Evolutionary conservation across 2,888 invertebrate genomes (phyloP), one percentile per base, ranked within the genome.

Genomic region (Clitarchus hookeri): DNA sequence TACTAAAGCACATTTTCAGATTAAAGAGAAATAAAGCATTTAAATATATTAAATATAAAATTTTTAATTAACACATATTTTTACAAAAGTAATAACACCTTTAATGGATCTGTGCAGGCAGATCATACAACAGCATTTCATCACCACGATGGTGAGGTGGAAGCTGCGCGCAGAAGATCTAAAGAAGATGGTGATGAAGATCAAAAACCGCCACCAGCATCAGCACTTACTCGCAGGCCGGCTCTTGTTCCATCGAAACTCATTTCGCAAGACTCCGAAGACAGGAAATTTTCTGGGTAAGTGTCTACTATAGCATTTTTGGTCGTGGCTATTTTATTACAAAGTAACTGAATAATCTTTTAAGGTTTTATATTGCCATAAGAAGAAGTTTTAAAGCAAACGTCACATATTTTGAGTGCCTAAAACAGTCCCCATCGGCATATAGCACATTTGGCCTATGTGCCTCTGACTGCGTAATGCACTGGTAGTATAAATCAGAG

Each of bases 211-310:
- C 91, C 91, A 4, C 91, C 92, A 6, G 91, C 91, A 12, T 90
- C 91, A 6, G 91, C 90, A 6, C 89, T 92, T 80, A 91, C 91
- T 65, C 87, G 91, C 11, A 88, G 92, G 80, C 90, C 91, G 44
- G 92, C 92, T 6, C 90, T 92, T 0, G 91, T 92, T 12, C 92
- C 92, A 12, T 91, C 92, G 9, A 92, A 92, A 88, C 89, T 92
- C 25, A 88, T 89, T n/a, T 88, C 90, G 0, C 90, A 90, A 86
- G 89, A 89, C 77, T 88, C 36, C 27, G 87, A 87, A 19, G 85
- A 88, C 26, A 82, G 86, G 19, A 88, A 86, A 25, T 84, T 84
- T n/a, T 86, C 88, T 11, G 87, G 85, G 86, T 88, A 27, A 86
- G 85, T 87, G 16, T 48, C 8, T 16, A 19, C 53, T 53, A 4